These are phyloP conservation scores for Etheostoma perlongum DNA, from an alignment of 2,797 vertebrate species.

Conservation along the genomic window DNA sequence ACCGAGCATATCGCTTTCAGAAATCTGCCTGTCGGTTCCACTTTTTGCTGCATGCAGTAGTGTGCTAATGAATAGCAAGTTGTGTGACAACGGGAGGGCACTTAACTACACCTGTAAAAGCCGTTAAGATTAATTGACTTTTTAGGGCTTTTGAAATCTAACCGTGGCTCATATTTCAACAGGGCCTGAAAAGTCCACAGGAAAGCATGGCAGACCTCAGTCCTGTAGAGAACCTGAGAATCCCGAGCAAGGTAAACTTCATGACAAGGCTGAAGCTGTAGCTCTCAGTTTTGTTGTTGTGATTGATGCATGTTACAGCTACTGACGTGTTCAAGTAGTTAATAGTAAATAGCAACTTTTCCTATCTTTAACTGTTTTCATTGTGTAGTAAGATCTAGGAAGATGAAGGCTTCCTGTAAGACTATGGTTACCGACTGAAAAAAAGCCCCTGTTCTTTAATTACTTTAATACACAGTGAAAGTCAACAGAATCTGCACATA, in stretches of 20 bases:
- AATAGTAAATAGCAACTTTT: not conserved
- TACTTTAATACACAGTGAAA: not conserved
- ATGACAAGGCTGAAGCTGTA: not conserved
- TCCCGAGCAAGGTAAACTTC: slow-evolving; percentile 92
- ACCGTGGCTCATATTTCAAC: slow-evolving; percentile 46
- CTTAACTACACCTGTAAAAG: not conserved
- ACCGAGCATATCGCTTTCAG: slow-evolving; percentile 35
- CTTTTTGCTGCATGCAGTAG: slow-evolving; percentile 14
- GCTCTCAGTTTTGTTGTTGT: not conserved
- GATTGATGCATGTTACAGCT: not conserved
- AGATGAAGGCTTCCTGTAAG: not conserved
- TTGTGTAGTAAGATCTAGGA: not conserved
- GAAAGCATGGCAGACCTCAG: slow-evolving; percentile 94
- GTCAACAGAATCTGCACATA: not conserved
- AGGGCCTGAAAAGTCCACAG: slow-evolving; percentile 97
- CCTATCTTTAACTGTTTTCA: not conserved
- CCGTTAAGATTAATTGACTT: not conserved
- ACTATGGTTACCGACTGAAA: not conserved
- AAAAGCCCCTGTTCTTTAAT: not conserved
- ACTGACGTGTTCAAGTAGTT: not conserved
- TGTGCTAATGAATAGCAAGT: slow-evolving; percentile 8
- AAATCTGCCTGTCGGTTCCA: slow-evolving; percentile 42
- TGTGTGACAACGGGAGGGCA: not conserved
- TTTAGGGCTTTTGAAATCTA: not conserved
- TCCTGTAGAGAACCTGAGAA: slow-evolving; percentile 93